A percentile compares a stretch with the other conserved stretches of the same genome.
These are phyloP conservation scores for Bombus soroeensis DNA, from an alignment of 1,140 invertebrate genomes.

Conservation along the genomic window DNA sequence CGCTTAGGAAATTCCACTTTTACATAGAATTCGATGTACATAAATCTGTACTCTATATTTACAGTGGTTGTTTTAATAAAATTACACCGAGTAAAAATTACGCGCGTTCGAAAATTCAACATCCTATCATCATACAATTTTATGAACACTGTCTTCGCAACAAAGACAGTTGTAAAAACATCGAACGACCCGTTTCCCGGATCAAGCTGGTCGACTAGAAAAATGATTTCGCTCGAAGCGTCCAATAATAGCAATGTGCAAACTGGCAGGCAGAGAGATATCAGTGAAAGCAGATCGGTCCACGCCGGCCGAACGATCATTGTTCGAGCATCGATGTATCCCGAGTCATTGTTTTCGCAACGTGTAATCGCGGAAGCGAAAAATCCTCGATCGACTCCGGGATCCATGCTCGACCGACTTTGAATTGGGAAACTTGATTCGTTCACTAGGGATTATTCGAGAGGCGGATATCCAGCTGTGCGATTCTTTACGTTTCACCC, in stretches of 20 bases:
- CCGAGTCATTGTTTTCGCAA: slow-evolving; percentile 55
- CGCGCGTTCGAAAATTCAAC: too few species aligned
- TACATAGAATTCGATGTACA: too few species aligned
- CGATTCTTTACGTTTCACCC: slow-evolving; percentile 26
- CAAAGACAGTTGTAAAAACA: neutral
- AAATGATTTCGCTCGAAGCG: slow-evolving; percentile 39
- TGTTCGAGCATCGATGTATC: slow-evolving; percentile 40
- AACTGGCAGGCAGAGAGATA: slow-evolving; percentile 37
- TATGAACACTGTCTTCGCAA: neutral
- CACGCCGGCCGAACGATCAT: slow-evolving; percentile 39
- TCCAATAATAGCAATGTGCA: slow-evolving; percentile 38
- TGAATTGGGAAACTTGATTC: slow-evolving; percentile 35
- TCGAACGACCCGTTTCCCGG: neutral
- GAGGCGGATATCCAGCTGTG: slow-evolving; percentile 49
- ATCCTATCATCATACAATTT: neutral
- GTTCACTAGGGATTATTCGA: slow-evolving; percentile 48
- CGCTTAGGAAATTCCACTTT: too few species aligned
- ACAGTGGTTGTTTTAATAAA: too few species aligned
- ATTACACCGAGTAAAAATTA: too few species aligned
- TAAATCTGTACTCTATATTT: too few species aligned
- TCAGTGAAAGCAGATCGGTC: slow-evolving; percentile 65
- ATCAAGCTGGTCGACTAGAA: neutral
- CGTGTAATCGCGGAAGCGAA: slow-evolving; percentile 61
- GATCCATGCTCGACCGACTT: slow-evolving; percentile 41
- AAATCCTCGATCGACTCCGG: slow-evolving; percentile 24